These are phyloP conservation scores for Heteromyza rotundicornis DNA, from an alignment of 2,888 invertebrate species.

Conservation along the genomic window DNA sequence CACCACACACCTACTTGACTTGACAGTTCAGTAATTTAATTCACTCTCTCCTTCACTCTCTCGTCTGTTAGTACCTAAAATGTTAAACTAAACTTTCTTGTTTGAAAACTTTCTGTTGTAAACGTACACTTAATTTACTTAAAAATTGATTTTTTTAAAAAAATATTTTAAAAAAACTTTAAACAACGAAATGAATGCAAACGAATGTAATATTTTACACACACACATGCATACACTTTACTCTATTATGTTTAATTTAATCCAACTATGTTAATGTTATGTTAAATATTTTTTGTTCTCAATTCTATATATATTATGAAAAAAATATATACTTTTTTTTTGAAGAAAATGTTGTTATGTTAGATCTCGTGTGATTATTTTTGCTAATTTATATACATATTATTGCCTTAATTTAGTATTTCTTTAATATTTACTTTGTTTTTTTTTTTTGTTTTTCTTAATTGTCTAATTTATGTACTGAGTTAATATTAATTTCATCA, in stretches of 20 bases:
- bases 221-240: slow-evolving; percentile 5
- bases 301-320: slow-evolving; percentile 26
- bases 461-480: not conserved
- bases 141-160: not conserved
- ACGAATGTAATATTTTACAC: slow-evolving; percentile 3
- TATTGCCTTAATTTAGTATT: slow-evolving; percentile 18
- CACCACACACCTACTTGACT: too few relatives aligned
- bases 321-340: slow-evolving; percentile 15
- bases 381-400: slow-evolving; percentile 19
- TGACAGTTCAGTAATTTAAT: too few relatives aligned
- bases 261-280: slow-evolving; percentile 39
- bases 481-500: not conserved
- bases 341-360: slow-evolving; percentile 43
- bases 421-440: slow-evolving; percentile 12
- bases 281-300: slow-evolving; percentile 37
- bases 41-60: too few relatives aligned
- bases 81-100: not conserved
- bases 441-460: not conserved
- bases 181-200: slow-evolving; percentile 4
- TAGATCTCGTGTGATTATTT: slow-evolving; percentile 46
- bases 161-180: not conserved
- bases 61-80: too few relatives aligned
- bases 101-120: not conserved
- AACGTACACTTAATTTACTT: not conserved
- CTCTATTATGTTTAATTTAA: slow-evolving; percentile 33